These are phyloP conservation scores for Campoletis raptor DNA, from an alignment of 2,888 invertebrate species.

Conservation along the genomic window DNA sequence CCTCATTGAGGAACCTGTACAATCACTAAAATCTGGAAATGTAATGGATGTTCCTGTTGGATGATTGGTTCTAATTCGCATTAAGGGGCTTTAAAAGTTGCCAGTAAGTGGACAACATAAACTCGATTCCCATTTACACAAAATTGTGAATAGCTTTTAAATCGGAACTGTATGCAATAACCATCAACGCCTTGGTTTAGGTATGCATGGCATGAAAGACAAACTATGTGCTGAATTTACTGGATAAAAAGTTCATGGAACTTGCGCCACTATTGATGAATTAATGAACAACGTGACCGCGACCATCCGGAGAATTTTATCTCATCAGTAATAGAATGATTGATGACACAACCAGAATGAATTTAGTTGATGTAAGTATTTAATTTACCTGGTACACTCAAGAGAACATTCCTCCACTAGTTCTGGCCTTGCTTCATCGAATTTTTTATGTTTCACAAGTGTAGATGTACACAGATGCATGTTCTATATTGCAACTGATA, in stretches of 20 bases:
- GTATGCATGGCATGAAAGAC: constrained; percentile 82
- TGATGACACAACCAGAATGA: constrained; percentile 84
- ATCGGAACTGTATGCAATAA: background rate
- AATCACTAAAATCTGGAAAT: constrained; percentile 85
- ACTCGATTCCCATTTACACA: background rate
- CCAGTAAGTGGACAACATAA: constrained; percentile 84
- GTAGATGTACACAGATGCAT: constrained; percentile 90
- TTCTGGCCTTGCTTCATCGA: background rate
- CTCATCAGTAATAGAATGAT: constrained; percentile 86
- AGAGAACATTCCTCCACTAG: too few species aligned
- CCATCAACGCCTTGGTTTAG: constrained; percentile 83
- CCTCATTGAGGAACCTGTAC: constrained; percentile 88
- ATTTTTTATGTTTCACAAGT: constrained; percentile 60
- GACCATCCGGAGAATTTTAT: constrained; percentile 87
- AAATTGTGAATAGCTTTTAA: background rate
- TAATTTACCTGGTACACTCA: background rate
- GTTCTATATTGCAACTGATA: constrained; percentile 89
- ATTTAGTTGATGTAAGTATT: constrained; percentile 87
- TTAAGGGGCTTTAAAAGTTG: constrained; percentile 91
- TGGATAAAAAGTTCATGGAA: constrained; percentile 86
- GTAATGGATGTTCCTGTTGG: constrained; percentile 88
- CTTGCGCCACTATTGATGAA: constrained; percentile 86
- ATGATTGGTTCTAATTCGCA: constrained; percentile 91
- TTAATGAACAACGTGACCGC: constrained; percentile 84
- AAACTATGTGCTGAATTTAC: constrained; percentile 86